Base-by-base conservation (phyloP, 2,888 invertebrate species). In the Agrochola circellaris region DNA sequence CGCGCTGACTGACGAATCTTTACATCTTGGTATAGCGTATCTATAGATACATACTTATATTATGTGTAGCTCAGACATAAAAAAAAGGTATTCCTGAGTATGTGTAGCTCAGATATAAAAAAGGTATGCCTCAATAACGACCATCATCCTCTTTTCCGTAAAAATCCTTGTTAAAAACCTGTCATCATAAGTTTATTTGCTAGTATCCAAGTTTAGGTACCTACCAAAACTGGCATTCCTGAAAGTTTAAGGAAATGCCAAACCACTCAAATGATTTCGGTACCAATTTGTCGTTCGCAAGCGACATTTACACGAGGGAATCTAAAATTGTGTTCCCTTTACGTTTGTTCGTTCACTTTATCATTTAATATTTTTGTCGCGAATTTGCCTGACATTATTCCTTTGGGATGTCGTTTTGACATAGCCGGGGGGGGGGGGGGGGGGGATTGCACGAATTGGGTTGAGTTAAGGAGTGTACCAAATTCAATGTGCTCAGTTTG, bases 301-400 rank as follows among this genome's bases (percentile, higher is more conserved):
- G 66, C 66, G 62, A 48, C 51, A 26, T 58, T 69, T 42, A 15
- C 84, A 38, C 81, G 7, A 34, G 85, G 81, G 84, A 80, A 20
- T 71, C 67, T 26, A 71, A 71, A 84, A 84, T 79, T 61, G 66
- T 73, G 74, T 79, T 38, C 56, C 66, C 17, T n/a, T 48, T 79
- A 65, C 72, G 30, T 84, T 73, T 69, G 61, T 58, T 61, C 67
- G 26, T 84, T 64, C 67, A 45, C 20, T 75, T 75, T 80, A 70
- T 65, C 69, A 84, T 84, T 74, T 74, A 58, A 70, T 78, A 62
- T 79, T 79, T 84, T 82, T 73, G 67, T 82, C 58, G 30, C 15
- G 42, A 61, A 70, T 69, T 79, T 51, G 51, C 51, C 64, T 60
- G 79, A 81, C 68, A 48, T 60, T 30, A 34, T 60, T 79, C 81